Percentiles rank a stretch among this genome's conserved stretches.
Evolutionary conservation across 2,888 invertebrate species (phyloP).

Genomic region (Leucozona laternaria): DNA sequence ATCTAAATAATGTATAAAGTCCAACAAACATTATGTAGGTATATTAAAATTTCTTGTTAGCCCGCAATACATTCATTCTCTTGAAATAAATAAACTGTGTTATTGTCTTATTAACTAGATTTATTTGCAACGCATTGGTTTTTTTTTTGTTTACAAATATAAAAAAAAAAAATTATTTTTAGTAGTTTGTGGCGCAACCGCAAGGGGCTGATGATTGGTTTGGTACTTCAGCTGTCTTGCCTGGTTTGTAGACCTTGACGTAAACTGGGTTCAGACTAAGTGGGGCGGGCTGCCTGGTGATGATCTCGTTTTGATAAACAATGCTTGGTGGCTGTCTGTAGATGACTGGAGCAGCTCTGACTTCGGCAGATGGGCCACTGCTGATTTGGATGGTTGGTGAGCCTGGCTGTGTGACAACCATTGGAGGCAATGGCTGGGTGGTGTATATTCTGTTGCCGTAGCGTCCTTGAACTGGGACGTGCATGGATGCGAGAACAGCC

Average conservation of each 20-base stretch:
- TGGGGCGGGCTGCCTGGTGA: conserved; percentile 82
- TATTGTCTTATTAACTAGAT: conserved; percentile 3
- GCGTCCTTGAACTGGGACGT: conserved; percentile 79
- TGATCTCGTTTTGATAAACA: conserved; percentile 82
- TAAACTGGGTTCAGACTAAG: conserved; percentile 82
- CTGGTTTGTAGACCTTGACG: conserved; percentile 83
- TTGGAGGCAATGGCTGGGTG: conserved; percentile 81
- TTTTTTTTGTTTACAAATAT: conserved; percentile 5
- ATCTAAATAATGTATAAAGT: no score
- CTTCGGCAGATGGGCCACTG: conserved; percentile 82
- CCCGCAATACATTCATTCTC: no score
- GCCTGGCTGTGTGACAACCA: conserved; percentile 81
- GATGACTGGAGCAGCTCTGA: conserved; percentile 81
- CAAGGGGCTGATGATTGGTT: conserved; percentile 27
- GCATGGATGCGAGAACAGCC: conserved; percentile 80
- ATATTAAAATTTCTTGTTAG: no score
- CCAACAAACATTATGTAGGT: no score
- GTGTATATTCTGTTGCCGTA: conserved; percentile 81
- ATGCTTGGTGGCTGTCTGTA: conserved; percentile 82
- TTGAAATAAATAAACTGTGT: not conserved
- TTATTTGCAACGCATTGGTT: not conserved
- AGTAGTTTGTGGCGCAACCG: not conserved
- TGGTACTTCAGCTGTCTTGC: conserved; percentile 80
- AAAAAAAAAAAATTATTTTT: no score
- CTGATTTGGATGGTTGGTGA: conserved; percentile 80